Percentiles rank a stretch among this genome's conserved stretches.
These are phyloP conservation scores for Nomada goodeniana DNA, from an alignment of 2,888 invertebrate species.

Conservation along the genomic window DNA sequence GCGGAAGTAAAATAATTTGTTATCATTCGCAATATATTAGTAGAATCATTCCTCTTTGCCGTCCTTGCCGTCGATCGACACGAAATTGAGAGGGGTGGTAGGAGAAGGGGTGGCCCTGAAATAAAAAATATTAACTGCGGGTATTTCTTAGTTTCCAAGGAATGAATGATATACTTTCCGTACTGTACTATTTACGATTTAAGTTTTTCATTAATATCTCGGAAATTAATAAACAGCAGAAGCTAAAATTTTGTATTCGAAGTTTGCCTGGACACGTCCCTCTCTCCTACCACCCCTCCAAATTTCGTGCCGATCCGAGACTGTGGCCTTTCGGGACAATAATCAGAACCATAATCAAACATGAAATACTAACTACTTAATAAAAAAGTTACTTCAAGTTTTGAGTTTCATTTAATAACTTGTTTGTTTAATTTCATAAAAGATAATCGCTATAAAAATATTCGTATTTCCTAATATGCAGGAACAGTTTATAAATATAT, in stretches of 20 bases:
- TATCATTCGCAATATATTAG: neutral
- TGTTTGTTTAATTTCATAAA: neutral
- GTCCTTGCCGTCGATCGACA: too few relatives aligned
- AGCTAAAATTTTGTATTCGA: too few relatives aligned
- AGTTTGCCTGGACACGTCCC: too few relatives aligned
- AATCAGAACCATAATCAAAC: neutral
- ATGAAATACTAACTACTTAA: conserved; percentile 2
- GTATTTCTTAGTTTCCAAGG: neutral
- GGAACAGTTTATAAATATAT: neutral
- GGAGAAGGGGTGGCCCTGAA: too few relatives aligned
- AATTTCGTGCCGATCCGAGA: too few relatives aligned
- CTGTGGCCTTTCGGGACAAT: neutral
- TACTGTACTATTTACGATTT: too few relatives aligned
- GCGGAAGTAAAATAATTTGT: conserved; percentile 12
- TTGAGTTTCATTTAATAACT: neutral
- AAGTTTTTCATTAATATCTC: too few relatives aligned
- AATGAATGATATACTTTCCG: neutral
- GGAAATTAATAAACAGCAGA: neutral
- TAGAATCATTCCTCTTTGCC: too few relatives aligned
- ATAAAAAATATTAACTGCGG: neutral
- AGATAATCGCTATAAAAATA: neutral
- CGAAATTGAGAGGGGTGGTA: too few relatives aligned
- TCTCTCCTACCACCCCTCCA: too few relatives aligned
- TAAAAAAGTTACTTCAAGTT: neutral
- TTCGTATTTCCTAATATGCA: neutral